A percentile compares a stretch with the other conserved stretches of the same genome.
phyloP scores from a whole-genome alignment of 1,140 invertebrate species.

The Drusus annulatus region DNA sequence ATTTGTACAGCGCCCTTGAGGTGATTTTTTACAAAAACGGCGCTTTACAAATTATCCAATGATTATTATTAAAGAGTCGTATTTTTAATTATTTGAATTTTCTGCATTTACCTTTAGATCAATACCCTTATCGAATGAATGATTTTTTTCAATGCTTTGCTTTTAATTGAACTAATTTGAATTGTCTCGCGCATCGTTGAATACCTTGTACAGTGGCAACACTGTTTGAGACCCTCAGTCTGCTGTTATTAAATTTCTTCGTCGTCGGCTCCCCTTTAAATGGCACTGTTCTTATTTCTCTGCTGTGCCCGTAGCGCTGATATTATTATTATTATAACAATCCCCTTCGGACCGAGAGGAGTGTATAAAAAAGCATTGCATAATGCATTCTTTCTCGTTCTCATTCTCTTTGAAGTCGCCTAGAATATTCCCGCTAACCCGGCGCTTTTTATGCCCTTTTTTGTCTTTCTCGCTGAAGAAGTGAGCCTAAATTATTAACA shows the following conservation, averaged over 20 bases:
- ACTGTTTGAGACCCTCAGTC: neutral
- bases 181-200: too few relatives aligned
- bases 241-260: constrained; percentile 11
- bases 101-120: too few relatives aligned
- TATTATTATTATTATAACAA: neutral
- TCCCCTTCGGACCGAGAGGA: constrained; percentile 1
- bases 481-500: neutral
- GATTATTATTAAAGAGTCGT: too few relatives aligned
- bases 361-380: constrained; percentile 17
- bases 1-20: too few relatives aligned
- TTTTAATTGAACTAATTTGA: too few relatives aligned
- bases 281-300: neutral
- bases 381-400: constrained; percentile 20
- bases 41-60: too few relatives aligned
- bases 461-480: neutral
- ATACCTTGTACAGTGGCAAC: neutral
- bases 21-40: too few relatives aligned
- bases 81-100: too few relatives aligned
- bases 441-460: neutral
- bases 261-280: neutral
- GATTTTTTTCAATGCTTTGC: too few relatives aligned
- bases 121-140: too few relatives aligned
- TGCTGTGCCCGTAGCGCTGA: too few relatives aligned
- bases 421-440: neutral
- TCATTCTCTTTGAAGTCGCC: constrained; percentile 20